A percentile compares a stretch with the other conserved stretches of the same genome.
Evolutionary conservation across 1,140 invertebrate genomes (phyloP).

Genomic region (Drosophila varians): DNA sequence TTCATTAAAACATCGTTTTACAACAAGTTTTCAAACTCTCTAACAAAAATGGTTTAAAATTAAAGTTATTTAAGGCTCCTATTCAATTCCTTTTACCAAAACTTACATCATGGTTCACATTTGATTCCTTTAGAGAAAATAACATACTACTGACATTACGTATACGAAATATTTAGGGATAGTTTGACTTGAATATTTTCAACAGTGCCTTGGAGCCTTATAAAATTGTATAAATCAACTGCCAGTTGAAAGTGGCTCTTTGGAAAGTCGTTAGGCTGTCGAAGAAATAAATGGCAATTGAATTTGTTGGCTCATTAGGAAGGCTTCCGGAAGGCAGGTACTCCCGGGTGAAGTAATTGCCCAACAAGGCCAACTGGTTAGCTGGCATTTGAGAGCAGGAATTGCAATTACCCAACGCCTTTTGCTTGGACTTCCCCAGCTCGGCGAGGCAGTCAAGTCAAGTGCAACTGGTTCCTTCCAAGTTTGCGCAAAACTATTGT

Average conservation of each 20-base stretch:
- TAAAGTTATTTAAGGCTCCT: too few relatives aligned
- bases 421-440: conserved; percentile 22
- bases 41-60: neutral
- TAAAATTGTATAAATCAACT: conserved; percentile 67
- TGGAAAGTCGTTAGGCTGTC: conserved; percentile 34
- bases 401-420: conserved; percentile 52
- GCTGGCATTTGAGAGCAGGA: conserved; percentile 41
- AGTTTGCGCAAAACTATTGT: conserved; percentile 59
- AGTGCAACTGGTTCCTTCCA: conserved; percentile 42
- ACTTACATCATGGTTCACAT: too few relatives aligned
- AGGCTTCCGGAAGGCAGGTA: conserved; percentile 27
- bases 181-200: neutral
- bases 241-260: conserved; percentile 7
- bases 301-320: conserved; percentile 60
- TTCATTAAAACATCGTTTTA: conserved; percentile 64
- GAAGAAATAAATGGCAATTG: conserved; percentile 46
- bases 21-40: conserved; percentile 26
- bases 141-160: too few relatives aligned
- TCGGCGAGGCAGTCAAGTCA: conserved; percentile 30
- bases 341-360: conserved; percentile 23
- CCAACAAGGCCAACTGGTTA: conserved; percentile 24
- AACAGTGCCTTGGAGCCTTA: conserved; percentile 17
- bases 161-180: too few relatives aligned
- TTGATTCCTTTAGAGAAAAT: too few relatives aligned
- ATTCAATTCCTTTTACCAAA: too few relatives aligned